Evolutionary conservation across 2,797 vertebrate species (phyloP).

Genomic region (Erethizon dorsatum): DNA sequence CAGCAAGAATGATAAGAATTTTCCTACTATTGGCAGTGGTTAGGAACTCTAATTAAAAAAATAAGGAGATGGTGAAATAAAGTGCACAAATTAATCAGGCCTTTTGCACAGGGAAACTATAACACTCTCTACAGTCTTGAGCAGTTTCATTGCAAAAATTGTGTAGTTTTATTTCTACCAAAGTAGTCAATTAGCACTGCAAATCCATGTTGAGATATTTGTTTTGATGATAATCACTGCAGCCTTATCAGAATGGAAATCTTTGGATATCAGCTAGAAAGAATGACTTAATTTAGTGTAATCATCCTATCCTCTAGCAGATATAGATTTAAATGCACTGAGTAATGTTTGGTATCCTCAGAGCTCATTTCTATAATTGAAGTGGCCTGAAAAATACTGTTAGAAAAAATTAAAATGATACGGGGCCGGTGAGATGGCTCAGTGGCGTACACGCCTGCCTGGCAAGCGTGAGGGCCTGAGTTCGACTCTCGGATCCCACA

Average conservation of each 20-base stretch:
- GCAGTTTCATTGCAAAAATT: background rate
- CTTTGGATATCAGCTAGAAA: constrained; percentile 77
- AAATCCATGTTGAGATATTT: background rate
- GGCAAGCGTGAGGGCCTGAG: no score
- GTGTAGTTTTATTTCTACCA: background rate
- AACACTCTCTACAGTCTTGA: background rate
- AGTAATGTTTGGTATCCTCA: constrained; percentile 79
- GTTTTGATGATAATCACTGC: constrained; percentile 5
- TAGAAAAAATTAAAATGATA: constrained; percentile 29
- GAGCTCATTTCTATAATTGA: constrained; percentile 67
- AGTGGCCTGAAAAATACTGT: constrained; percentile 44
- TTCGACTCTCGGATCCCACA: no score
- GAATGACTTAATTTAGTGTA: constrained; percentile 76
- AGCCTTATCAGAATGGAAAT: constrained; percentile 37
- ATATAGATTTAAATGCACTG: constrained; percentile 71
- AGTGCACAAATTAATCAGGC: constrained; percentile 27
- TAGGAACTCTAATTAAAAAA: background rate
- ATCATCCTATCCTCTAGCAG: constrained; percentile 72
- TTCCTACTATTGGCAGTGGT: background rate
- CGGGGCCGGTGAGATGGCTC: no score
- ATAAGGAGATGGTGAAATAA: background rate
- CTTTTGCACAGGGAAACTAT: background rate
- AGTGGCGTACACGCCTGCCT: no score
- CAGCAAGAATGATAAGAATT: background rate
- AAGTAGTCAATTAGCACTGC: background rate